These are phyloP conservation scores for Heliconius cydno DNA, from an alignment of 2,888 invertebrate genomes.

Conservation along the genomic window DNA sequence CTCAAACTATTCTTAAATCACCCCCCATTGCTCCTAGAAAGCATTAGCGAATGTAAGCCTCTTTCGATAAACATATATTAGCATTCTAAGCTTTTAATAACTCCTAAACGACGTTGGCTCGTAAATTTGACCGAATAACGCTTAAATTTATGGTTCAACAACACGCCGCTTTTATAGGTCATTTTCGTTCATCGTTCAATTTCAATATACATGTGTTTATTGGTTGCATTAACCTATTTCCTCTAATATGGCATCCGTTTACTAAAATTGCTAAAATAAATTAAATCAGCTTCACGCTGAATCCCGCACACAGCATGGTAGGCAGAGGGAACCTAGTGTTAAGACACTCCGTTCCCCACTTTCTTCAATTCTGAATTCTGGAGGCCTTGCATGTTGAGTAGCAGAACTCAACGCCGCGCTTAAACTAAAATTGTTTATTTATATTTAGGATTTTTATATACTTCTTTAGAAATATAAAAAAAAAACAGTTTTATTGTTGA, in stretches of 20 bases:
- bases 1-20: conserved; percentile 12
- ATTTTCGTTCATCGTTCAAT: conserved; percentile 38
- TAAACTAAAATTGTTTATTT: background rate
- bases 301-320: too few species aligned
- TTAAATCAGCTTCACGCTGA: too few species aligned
- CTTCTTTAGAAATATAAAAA: too few species aligned
- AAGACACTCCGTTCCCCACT: too few species aligned
- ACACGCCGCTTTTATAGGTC: conserved; percentile 42
- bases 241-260: background rate
- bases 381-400: too few species aligned
- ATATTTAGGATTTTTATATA: background rate
- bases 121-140: conserved; percentile 47
- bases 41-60: conserved; percentile 37
- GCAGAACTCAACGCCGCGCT: too few species aligned
- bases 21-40: conserved; percentile 9
- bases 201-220: conserved; percentile 43
- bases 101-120: conserved; percentile 51
- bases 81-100: conserved; percentile 53
- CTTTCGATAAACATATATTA: conserved; percentile 52
- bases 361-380: too few species aligned
- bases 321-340: too few species aligned
- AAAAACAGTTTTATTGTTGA: too few species aligned
- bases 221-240: conserved; percentile 30
- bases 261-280: too few species aligned
- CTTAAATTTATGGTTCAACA: conserved; percentile 45